phyloP scores from a whole-genome alignment of 2,888 invertebrate species.

The Chironomus riparius region DNA sequence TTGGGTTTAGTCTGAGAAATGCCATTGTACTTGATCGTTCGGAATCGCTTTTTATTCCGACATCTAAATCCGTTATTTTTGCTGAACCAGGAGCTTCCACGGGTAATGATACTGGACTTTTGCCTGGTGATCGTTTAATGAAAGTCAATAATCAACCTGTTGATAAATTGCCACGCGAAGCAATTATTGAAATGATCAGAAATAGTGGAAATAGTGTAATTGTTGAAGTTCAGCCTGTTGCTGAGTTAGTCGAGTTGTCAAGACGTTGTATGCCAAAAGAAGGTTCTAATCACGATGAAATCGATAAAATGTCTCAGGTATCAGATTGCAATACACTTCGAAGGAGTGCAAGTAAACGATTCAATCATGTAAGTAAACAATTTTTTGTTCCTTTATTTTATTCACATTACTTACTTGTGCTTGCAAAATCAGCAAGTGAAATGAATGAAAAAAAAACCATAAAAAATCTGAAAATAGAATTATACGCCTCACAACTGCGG shows the following conservation, averaged over 20 bases:
- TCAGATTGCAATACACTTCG: constrained; percentile 64
- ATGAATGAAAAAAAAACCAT: background rate
- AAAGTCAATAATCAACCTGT: constrained; percentile 85
- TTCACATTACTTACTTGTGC: background rate
- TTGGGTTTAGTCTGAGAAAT: constrained; percentile 85
- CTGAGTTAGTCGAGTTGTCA: constrained; percentile 83
- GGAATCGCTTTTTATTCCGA: constrained; percentile 39
- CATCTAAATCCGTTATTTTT: constrained; percentile 60
- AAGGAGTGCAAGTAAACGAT: constrained; percentile 70
- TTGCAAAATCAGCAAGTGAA: too few relatives aligned
- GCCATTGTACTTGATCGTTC: constrained; percentile 71
- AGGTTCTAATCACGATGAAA: constrained; percentile 27
- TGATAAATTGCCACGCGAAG: constrained; percentile 76
- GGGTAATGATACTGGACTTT: constrained; percentile 63
- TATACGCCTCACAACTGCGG: background rate
- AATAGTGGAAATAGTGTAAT: constrained; percentile 72
- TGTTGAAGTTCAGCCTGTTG: constrained; percentile 89
- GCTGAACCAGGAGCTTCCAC: constrained; percentile 71
- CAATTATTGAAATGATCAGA: constrained; percentile 88
- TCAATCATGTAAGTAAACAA: constrained; percentile 45
- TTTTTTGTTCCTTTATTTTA: background rate
- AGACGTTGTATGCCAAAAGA: constrained; percentile 51
- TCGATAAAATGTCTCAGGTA: constrained; percentile 32
- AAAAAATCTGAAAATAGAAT: background rate
- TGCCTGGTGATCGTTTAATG: constrained; percentile 89